These are phyloP conservation scores for Cercopithecus mona DNA, from an alignment of 2,113 vertebrate species.

Conservation along the genomic window DNA sequence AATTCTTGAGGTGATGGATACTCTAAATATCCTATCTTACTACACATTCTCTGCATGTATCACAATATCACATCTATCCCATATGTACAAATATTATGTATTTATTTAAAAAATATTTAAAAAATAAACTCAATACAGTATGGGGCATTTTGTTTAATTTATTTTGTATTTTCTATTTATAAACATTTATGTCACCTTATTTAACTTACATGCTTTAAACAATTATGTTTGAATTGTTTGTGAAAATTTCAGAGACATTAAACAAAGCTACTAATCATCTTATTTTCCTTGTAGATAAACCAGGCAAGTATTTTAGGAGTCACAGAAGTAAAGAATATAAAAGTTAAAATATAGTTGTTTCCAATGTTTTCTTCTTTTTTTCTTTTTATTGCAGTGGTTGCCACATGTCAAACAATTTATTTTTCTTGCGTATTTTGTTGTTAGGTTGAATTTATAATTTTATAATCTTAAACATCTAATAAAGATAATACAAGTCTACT, in stretches of 20 bases:
- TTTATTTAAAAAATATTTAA: no score
- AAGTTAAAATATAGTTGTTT: neutral
- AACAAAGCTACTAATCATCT: neutral
- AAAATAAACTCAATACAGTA: no score
- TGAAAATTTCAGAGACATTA: neutral
- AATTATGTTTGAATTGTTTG: neutral
- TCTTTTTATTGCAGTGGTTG: neutral
- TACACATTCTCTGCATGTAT: no score
- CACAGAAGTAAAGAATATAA: neutral
- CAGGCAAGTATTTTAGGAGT: neutral
- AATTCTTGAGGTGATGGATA: no score
- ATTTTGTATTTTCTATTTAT: neutral
- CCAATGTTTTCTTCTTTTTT: neutral
- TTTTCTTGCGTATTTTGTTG: neutral
- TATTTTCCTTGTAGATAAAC: neutral
- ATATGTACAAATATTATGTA: no score
- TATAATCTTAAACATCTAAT: neutral
- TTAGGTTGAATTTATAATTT: neutral
- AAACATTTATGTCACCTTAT: neutral
- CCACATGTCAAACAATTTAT: neutral
- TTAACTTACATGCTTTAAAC: neutral
- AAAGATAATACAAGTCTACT: neutral
- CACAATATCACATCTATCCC: no score
- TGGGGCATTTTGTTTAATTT: no score
- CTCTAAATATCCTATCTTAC: no score